phyloP scores from a whole-genome alignment of 2,888 invertebrate species.

The Endotricha flammealis region DNA sequence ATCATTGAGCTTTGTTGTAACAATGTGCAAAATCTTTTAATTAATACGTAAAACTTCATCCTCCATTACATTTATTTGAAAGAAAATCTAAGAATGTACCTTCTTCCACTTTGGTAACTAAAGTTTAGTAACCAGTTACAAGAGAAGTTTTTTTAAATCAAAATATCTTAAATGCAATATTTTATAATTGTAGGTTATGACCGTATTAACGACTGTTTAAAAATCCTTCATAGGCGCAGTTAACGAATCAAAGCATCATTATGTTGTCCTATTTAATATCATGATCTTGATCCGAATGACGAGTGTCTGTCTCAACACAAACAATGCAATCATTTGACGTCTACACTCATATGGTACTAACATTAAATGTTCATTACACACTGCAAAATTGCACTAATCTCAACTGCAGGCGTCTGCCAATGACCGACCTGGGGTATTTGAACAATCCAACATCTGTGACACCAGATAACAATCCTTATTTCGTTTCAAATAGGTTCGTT shows the following conservation, averaged over 20 bases:
- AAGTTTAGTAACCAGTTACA: too few species aligned
- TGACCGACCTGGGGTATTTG: slow-evolving; percentile 42
- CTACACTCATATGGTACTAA: slow-evolving; percentile 38
- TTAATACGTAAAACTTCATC: too few species aligned
- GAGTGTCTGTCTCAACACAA: slow-evolving; percentile 19
- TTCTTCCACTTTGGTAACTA: too few species aligned
- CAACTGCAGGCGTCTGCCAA: slow-evolving; percentile 59
- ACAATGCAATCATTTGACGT: slow-evolving; percentile 32
- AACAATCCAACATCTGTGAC: slow-evolving; percentile 12
- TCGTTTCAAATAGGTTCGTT: slow-evolving; percentile 21
- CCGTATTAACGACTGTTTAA: too few species aligned
- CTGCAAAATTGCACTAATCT: slow-evolving; percentile 50
- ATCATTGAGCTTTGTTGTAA: too few species aligned
- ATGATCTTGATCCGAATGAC: slow-evolving; percentile 46
- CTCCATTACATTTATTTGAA: too few species aligned
- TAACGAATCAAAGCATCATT: slow-evolving; percentile 2
- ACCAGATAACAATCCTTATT: slow-evolving; percentile 24
- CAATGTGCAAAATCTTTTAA: too few species aligned
- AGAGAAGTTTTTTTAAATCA: too few species aligned
- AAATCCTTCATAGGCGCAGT: too few species aligned
- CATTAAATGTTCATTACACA: slow-evolving; percentile 39
- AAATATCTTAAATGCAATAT: too few species aligned
- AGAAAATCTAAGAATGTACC: too few species aligned
- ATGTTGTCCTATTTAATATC: slow-evolving; percentile 25
- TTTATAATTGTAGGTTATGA: too few species aligned